Percentiles rank a stretch among this genome's conserved stretches.
phyloP scores from a whole-genome alignment of 2,797 vertebrate species.

The Gouania willdenowi region DNA sequence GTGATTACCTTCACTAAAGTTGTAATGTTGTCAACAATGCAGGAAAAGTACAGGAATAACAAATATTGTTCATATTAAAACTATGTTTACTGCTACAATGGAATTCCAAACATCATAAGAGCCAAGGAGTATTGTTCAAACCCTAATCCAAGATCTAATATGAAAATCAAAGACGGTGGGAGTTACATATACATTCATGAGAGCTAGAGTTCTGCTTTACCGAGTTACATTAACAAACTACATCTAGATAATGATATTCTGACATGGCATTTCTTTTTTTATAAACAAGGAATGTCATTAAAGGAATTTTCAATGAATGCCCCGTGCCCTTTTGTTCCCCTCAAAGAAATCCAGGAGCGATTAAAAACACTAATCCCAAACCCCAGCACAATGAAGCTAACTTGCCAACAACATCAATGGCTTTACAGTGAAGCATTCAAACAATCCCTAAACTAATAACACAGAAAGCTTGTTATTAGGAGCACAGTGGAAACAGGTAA shows the following conservation, averaged over 20 bases:
- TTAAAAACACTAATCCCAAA: conserved; percentile 60
- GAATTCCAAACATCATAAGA: conserved; percentile 25
- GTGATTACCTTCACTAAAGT: too few species aligned
- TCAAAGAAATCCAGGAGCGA: conserved; percentile 33
- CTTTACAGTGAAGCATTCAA: conserved; percentile 24
- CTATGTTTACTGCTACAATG: conserved; percentile 7
- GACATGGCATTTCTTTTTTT: conserved; percentile 11
- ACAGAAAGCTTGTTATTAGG: background rate
- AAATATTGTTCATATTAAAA: too few species aligned
- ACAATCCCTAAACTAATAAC: conserved; percentile 24
- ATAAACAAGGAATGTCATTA: conserved; percentile 41
- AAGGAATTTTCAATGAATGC: conserved; percentile 69
- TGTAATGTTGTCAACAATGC: too few species aligned
- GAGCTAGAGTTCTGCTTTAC: background rate
- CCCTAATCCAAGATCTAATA: conserved; percentile 41
- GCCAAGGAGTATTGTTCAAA: conserved; percentile 1
- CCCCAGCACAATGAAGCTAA: conserved; percentile 35
- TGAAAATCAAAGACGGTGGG: conserved; percentile 21
- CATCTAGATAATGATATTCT: conserved; percentile 1
- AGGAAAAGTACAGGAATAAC: too few species aligned
- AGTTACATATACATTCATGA: background rate
- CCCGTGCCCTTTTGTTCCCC: conserved; percentile 38
- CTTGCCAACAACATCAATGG: conserved; percentile 34
- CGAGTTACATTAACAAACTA: too few species aligned
- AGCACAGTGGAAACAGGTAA: background rate